Evolutionary conservation across 2,888 invertebrate species (phyloP).

Genomic region (Lepidochrysops patricia): DNA sequence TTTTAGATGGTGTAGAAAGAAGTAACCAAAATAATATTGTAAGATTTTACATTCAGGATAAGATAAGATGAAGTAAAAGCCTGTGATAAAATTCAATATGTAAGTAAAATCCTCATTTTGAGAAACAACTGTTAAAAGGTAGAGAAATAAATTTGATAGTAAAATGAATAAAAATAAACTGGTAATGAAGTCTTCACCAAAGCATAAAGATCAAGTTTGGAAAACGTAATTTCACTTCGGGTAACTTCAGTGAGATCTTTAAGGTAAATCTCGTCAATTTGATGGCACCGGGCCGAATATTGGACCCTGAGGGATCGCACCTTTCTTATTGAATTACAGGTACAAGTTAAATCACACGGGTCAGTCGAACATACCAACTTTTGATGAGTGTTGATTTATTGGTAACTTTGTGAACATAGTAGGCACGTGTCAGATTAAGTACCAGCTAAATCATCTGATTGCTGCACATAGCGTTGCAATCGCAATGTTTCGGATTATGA

Average conservation of each 20-base stretch:
- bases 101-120: too few species aligned
- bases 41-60: too few species aligned
- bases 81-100: too few species aligned
- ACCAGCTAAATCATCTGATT: too few species aligned
- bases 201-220: constrained; percentile 45
- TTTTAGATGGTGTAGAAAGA: too few species aligned
- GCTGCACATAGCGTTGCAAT: too few species aligned
- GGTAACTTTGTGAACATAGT: background rate
- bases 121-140: too few species aligned
- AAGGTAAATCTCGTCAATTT: constrained; percentile 64
- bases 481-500: too few species aligned
- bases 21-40: too few species aligned
- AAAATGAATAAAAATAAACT: background rate
- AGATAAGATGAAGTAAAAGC: too few species aligned
- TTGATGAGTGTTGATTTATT: constrained; percentile 3
- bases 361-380: background rate
- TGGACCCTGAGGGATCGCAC: constrained; percentile 40
- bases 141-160: too few species aligned
- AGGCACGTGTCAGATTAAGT: background rate
- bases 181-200: background rate
- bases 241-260: constrained; percentile 57
- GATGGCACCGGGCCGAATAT: constrained; percentile 26
- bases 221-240: constrained; percentile 62
- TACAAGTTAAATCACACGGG: background rate
- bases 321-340: constrained; percentile 51